These are phyloP conservation scores for Sigmodon hispidus DNA, from an alignment of 2,113 vertebrate species.

Conservation along the genomic window DNA sequence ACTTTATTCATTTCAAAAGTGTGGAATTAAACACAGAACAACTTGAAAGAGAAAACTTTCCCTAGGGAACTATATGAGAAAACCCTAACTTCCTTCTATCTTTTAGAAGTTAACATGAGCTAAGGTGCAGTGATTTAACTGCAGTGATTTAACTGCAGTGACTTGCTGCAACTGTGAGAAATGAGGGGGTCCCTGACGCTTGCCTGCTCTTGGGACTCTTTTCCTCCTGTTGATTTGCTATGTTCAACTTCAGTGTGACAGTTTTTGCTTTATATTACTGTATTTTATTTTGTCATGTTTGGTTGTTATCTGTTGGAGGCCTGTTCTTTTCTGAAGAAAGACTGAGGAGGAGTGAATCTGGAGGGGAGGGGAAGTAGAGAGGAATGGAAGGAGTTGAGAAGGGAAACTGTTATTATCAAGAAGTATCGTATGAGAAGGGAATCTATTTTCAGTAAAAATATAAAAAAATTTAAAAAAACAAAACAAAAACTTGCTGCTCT, in stretches of 20 bases:
- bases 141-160: too few species aligned
- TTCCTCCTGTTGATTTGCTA: not conserved
- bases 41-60: slow-evolving; percentile 48
- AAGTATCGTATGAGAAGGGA: not conserved
- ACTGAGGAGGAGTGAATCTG: not conserved
- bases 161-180: not conserved
- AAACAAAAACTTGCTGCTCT: not conserved
- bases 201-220: not conserved
- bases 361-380: not conserved
- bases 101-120: not conserved
- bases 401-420: too few species aligned
- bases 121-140: not conserved
- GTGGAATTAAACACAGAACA: slow-evolving; percentile 5
- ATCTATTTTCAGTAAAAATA: not conserved
- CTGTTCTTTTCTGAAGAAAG: not conserved
- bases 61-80: not conserved
- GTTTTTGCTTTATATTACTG: not conserved
- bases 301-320: not conserved
- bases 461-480: not conserved
- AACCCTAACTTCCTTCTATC: not conserved
- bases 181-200: not conserved
- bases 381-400: not conserved
- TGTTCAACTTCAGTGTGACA: too few species aligned
- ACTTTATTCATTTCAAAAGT: not conserved
- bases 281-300: not conserved